phyloP scores from a whole-genome alignment of 2,113 vertebrate species.

The Gadus macrocephalus region DNA sequence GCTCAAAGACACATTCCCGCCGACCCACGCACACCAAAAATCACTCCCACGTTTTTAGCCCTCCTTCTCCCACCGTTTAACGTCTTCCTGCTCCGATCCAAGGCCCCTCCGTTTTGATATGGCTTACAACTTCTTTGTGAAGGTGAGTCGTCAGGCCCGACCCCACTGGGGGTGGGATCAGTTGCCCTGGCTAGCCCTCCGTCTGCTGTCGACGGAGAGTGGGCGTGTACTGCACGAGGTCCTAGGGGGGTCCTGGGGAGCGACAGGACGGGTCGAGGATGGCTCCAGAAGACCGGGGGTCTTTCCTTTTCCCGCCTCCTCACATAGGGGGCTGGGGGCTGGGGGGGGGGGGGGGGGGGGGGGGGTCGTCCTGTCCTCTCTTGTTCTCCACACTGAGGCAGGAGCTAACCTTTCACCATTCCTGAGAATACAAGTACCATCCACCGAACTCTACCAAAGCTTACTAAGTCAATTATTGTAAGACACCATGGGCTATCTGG shows the following conservation, averaged over 20 bases:
- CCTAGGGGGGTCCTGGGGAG: slow-evolving; percentile 54
- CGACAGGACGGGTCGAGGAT: slow-evolving; percentile 48
- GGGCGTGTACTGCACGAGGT: slow-evolving; percentile 61
- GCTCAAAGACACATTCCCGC: slow-evolving; percentile 14
- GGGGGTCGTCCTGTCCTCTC: not conserved
- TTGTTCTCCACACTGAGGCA: slow-evolving; percentile 61
- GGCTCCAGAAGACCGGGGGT: slow-evolving; percentile 29
- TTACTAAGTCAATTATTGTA: slow-evolving; percentile 66
- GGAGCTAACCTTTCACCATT: slow-evolving; percentile 63
- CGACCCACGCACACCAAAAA: slow-evolving; percentile 37
- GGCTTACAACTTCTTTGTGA: slow-evolving; percentile 50
- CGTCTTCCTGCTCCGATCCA: slow-evolving; percentile 31
- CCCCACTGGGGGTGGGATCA: slow-evolving; percentile 12
- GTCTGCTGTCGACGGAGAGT: slow-evolving; percentile 49
- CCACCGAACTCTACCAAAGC: slow-evolving; percentile 58
- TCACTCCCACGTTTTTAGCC: slow-evolving; percentile 32
- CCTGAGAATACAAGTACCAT: slow-evolving; percentile 73
- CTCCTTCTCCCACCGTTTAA: slow-evolving; percentile 47
- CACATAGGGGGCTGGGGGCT: too few relatives aligned
- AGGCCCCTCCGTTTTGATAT: slow-evolving; percentile 67
- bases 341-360: too few relatives aligned
- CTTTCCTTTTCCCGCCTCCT: too few relatives aligned
- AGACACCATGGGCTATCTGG: slow-evolving; percentile 55
- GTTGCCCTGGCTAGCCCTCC: slow-evolving; percentile 28
- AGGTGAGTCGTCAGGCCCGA: slow-evolving; percentile 36